Percentiles rank a stretch among this genome's conserved stretches.
Evolutionary conservation across 1,140 invertebrate species (phyloP).

Genomic region (Papilio xuthus): DNA sequence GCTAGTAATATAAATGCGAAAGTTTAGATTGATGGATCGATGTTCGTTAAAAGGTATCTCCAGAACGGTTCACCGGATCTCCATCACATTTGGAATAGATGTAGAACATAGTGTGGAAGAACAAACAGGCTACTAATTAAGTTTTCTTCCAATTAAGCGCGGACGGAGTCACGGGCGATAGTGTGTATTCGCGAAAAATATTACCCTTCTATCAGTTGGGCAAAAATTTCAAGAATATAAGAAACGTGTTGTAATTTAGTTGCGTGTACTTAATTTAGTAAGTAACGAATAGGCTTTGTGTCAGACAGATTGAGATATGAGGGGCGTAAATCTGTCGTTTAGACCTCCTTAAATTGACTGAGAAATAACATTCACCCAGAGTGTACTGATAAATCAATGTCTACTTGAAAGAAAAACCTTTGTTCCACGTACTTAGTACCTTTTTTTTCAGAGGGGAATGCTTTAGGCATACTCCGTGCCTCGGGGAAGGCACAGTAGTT

Average conservation of each 20-base stretch:
- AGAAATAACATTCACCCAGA: not conserved
- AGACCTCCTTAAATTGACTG: slow-evolving; percentile 20
- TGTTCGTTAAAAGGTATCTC: too few relatives aligned
- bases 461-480: too few relatives aligned
- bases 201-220: not conserved
- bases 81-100: too few relatives aligned
- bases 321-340: slow-evolving; percentile 34
- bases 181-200: not conserved
- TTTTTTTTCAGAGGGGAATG: too few relatives aligned
- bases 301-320: slow-evolving; percentile 31
- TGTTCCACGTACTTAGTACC: not conserved
- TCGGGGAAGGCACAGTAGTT: too few relatives aligned
- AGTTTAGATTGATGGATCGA: too few relatives aligned
- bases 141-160: too few relatives aligned
- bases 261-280: slow-evolving; percentile 31
- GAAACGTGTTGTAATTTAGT: slow-evolving; percentile 1
- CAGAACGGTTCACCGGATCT: too few relatives aligned
- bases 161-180: too few relatives aligned
- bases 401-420: not conserved
- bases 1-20: too few relatives aligned
- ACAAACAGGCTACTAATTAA: too few relatives aligned
- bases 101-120: too few relatives aligned
- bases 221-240: not conserved
- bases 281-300: slow-evolving; percentile 23
- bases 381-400: slow-evolving; percentile 14